Percentiles rank a stretch among this genome's conserved stretches.
phyloP scores from a whole-genome alignment of 2,113 vertebrate genomes.

The Chascanopsetta lugubris region DNA sequence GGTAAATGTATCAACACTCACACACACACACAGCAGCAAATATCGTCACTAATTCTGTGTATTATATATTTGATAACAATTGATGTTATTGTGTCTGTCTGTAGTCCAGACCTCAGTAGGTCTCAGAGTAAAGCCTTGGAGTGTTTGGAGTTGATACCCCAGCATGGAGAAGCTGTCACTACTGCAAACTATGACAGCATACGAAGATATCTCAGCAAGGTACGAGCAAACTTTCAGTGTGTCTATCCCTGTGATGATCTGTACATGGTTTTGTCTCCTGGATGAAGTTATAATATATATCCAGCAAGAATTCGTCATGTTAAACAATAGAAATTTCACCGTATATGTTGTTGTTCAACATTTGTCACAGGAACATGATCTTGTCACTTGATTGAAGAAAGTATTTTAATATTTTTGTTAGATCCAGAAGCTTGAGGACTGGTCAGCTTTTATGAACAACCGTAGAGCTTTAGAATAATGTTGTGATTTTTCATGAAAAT shows the following conservation, averaged over 20 bases:
- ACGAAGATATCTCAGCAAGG: conserved; percentile 93
- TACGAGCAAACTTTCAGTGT: conserved; percentile 45
- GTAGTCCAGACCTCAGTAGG: conserved; percentile 82
- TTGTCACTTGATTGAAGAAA: neutral
- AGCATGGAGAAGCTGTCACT: conserved; percentile 86
- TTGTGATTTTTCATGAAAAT: neutral
- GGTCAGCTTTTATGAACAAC: no score
- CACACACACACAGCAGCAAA: neutral
- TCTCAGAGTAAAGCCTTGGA: conserved; percentile 92
- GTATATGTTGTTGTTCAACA: neutral
- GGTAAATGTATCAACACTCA: conserved; percentile 73
- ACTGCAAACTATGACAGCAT: conserved; percentile 89
- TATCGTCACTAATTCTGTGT: neutral
- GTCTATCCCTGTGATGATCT: neutral
- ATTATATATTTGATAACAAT: neutral
- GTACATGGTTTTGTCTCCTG: neutral
- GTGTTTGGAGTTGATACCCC: conserved; percentile 94
- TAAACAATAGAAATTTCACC: neutral
- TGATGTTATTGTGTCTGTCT: conserved; percentile 19
- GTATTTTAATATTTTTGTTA: neutral
- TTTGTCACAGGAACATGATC: neutral
- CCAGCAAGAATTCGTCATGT: neutral
- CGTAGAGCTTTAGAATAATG: no score
- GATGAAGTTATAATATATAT: neutral
- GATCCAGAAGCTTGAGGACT: neutral